A percentile compares a stretch with the other conserved stretches of the same genome.
phyloP scores from a whole-genome alignment of 2,888 invertebrate genomes.

The Agrotis clavis region DNA sequence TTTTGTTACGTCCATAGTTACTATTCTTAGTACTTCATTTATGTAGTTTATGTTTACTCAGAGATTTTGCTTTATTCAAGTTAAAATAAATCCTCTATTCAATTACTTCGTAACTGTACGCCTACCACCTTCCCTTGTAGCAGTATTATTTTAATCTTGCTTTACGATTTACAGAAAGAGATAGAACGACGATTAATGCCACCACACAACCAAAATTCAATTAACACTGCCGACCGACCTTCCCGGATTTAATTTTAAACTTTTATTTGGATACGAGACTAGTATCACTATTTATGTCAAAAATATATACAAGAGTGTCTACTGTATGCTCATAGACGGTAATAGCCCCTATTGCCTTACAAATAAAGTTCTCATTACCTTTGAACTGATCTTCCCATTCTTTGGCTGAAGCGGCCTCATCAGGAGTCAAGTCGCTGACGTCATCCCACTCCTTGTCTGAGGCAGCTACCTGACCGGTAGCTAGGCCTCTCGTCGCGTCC shows the following conservation, averaged over 20 bases:
- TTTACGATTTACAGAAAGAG: too few species aligned
- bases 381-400: slow-evolving; percentile 89
- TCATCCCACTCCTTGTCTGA: slow-evolving; percentile 86
- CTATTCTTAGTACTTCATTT: background rate
- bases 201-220: too few species aligned
- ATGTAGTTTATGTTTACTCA: slow-evolving; percentile 1
- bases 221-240: too few species aligned
- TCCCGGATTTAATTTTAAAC: background rate
- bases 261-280: background rate
- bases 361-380: slow-evolving; percentile 70
- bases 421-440: slow-evolving; percentile 83
- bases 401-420: slow-evolving; percentile 85
- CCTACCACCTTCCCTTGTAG: too few species aligned
- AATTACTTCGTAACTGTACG: too few species aligned
- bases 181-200: too few species aligned
- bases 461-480: slow-evolving; percentile 84
- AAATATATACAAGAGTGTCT: too few species aligned
- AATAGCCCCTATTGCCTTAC: background rate
- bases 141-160: too few species aligned
- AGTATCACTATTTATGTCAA: background rate
- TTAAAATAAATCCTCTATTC: too few species aligned
- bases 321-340: too few species aligned
- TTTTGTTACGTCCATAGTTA: background rate
- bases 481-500: slow-evolving; percentile 86
- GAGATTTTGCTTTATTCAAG: background rate